These are phyloP conservation scores for Pterostichus niger DNA, from an alignment of 2,888 invertebrate species.

Conservation along the genomic window DNA sequence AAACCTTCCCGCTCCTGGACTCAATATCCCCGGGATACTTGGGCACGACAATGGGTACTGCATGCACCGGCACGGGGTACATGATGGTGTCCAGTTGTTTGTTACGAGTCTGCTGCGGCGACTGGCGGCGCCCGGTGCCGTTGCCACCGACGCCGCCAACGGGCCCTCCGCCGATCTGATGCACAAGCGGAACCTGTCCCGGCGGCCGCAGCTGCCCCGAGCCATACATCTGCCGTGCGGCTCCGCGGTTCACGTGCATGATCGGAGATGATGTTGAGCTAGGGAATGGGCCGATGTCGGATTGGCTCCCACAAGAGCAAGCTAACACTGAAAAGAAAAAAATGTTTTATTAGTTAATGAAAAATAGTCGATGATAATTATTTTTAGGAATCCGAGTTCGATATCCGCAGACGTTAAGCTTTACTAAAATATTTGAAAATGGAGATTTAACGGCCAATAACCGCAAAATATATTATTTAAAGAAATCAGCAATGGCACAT, in stretches of 20 bases:
- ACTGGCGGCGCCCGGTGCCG: constrained; percentile 62
- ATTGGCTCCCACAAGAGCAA: constrained; percentile 31
- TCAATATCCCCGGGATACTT: constrained; percentile 49
- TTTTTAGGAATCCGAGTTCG: too few relatives aligned
- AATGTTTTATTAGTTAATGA: too few relatives aligned
- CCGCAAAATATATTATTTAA: too few relatives aligned
- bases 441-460: too few relatives aligned
- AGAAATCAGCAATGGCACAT: too few relatives aligned
- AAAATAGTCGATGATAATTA: too few relatives aligned
- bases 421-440: too few relatives aligned
- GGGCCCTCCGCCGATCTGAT: constrained; percentile 76
- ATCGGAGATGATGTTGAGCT: constrained; percentile 76
- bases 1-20: constrained; percentile 38
- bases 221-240: constrained; percentile 80
- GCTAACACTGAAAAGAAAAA: constrained; percentile 13
- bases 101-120: constrained; percentile 58
- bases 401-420: too few relatives aligned
- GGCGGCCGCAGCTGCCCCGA: constrained; percentile 79
- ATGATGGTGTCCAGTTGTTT: neutral
- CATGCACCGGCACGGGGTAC: constrained; percentile 9
- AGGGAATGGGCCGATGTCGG: constrained; percentile 37
- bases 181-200: constrained; percentile 76
- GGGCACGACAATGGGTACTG: neutral
- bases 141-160: constrained; percentile 65
- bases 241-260: constrained; percentile 78